phyloP scores from a whole-genome alignment of 2,888 invertebrate genomes.

The Parnassius glacialis region DNA sequence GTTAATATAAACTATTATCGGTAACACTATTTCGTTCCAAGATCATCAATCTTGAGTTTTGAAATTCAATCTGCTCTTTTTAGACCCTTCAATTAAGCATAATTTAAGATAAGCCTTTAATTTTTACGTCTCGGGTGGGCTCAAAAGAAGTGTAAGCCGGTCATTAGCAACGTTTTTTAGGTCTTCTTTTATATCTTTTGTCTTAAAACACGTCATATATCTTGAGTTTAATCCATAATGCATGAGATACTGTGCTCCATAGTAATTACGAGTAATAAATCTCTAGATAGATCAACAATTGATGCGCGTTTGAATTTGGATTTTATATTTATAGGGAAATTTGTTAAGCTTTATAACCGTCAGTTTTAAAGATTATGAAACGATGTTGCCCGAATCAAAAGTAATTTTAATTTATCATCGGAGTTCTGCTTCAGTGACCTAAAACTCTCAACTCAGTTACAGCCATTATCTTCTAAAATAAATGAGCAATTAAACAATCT shows the following conservation, averaged over 20 bases:
- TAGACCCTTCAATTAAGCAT: constrained; percentile 76
- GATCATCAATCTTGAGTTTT: constrained; percentile 71
- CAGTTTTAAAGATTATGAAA: constrained; percentile 26
- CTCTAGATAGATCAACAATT: constrained; percentile 68
- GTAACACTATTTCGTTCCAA: constrained; percentile 50
- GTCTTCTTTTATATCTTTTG: constrained; percentile 64
- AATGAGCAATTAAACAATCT: constrained; percentile 80
- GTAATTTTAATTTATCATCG: constrained; percentile 47
- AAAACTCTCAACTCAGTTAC: constrained; percentile 53
- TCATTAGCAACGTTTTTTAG: constrained; percentile 70
- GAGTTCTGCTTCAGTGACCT: constrained; percentile 58
- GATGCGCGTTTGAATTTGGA: constrained; percentile 37
- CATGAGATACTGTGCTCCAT: constrained; percentile 66
- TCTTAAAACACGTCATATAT: constrained; percentile 68
- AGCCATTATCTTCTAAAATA: constrained; percentile 72
- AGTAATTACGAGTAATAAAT: constrained; percentile 79
- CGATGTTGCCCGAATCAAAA: constrained; percentile 33
- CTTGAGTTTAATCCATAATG: constrained; percentile 71
- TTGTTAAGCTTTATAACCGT: constrained; percentile 26
- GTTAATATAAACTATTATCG: constrained; percentile 50
- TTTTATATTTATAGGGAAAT: constrained; percentile 23
- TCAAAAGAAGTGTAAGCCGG: constrained; percentile 65
- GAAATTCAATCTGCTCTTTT: constrained; percentile 74
- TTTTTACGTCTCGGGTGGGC: constrained; percentile 76
- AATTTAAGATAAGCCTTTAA: constrained; percentile 79